Conservation (phyloP, 1,140 invertebrate genomes). For the Orchestia grillus region DNA sequence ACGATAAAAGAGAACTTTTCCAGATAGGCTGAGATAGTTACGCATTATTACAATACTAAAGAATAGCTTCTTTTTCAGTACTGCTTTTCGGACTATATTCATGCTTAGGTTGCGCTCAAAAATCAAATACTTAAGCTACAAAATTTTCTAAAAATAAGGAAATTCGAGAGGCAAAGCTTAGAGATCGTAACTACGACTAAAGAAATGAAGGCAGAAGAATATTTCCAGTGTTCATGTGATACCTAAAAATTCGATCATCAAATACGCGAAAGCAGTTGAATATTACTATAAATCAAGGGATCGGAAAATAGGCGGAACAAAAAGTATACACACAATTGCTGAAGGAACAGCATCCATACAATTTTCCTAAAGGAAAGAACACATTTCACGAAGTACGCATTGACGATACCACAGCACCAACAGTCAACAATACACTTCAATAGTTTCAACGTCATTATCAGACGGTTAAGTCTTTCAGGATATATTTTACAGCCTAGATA, state of each 20-base stretch:
- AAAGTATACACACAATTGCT: neutral
- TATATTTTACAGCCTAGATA: neutral
- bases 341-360: neutral
- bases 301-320: neutral
- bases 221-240: neutral
- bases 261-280: neutral
- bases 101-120: neutral
- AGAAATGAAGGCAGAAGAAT: neutral
- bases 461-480: neutral
- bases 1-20: neutral
- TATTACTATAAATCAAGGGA: neutral
- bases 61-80: neutral
- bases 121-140: neutral
- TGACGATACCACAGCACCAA: neutral
- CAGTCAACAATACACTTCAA: neutral
- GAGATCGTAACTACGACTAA: neutral
- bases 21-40: neutral
- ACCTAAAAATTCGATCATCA: neutral
- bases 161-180: neutral
- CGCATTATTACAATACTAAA: neutral
- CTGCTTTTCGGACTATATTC: neutral
- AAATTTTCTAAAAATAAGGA: neutral
- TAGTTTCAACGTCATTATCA: neutral
- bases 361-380: neutral
- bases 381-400: neutral